Evolutionary conservation across 1,140 invertebrate species (phyloP).

Genomic region (Hyles vespertilio): DNA sequence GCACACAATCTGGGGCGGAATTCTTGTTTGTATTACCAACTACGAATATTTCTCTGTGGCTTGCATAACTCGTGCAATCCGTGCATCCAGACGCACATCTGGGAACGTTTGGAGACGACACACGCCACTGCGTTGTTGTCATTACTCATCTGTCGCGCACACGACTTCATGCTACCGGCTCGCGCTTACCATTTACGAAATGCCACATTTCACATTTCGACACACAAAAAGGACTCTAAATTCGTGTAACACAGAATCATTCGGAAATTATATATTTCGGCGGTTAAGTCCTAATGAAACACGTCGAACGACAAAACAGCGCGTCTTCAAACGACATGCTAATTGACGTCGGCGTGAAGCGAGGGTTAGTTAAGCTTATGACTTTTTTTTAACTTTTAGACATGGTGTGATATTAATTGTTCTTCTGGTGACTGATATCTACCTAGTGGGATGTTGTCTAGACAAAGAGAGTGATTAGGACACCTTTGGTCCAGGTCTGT

Average conservation of each 20-base stretch:
- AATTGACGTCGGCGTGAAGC: slow-evolving; percentile 66
- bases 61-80: slow-evolving; percentile 60
- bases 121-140: slow-evolving; percentile 65
- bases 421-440: slow-evolving; percentile 9
- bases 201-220: slow-evolving; percentile 36
- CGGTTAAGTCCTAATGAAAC: slow-evolving; percentile 31
- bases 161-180: slow-evolving; percentile 56
- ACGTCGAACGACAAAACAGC: slow-evolving; percentile 35
- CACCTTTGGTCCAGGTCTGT: no score
- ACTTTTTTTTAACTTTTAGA: slow-evolving; percentile 48
- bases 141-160: slow-evolving; percentile 72
- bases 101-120: slow-evolving; percentile 58
- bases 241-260: slow-evolving; percentile 32
- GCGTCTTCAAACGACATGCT: slow-evolving; percentile 69
- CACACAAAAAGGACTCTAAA: slow-evolving; percentile 43
- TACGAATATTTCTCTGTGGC: slow-evolving; percentile 39
- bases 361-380: slow-evolving; percentile 42
- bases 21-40: slow-evolving; percentile 30
- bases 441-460: no score
- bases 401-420: slow-evolving; percentile 27
- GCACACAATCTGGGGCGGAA: slow-evolving; percentile 20
- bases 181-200: slow-evolving; percentile 39
- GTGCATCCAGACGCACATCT: slow-evolving; percentile 59
- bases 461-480: no score
- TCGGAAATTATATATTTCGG: slow-evolving; percentile 17